Conservation (phyloP, 2,888 invertebrate genomes). For the Amiota communis region DNA sequence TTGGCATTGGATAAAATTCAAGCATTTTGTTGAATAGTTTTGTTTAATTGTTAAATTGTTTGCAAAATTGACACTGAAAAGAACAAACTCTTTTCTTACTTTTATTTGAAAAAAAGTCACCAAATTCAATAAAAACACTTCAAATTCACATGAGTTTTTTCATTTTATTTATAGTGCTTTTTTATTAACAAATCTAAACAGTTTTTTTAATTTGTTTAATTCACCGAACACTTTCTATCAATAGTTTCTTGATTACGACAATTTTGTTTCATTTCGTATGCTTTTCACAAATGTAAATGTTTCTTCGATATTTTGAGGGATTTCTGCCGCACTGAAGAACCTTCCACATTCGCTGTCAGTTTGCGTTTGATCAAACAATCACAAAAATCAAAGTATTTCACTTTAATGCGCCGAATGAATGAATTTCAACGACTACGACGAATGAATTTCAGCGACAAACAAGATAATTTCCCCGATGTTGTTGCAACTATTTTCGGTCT, state of each 20-base stretch:
- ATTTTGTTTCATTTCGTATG: no score
- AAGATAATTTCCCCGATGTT: background rate
- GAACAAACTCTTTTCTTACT: background rate
- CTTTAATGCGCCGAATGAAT: constrained; percentile 48
- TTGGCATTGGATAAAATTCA: constrained; percentile 73
- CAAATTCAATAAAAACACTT: background rate
- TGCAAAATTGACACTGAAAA: background rate
- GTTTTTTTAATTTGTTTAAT: background rate
- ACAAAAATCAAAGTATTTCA: constrained; percentile 68
- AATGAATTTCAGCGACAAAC: background rate
- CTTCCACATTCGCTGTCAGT: constrained; percentile 70
- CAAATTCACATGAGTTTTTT: background rate
- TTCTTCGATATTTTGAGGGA: background rate
- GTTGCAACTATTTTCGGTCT: background rate
- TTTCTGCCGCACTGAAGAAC: constrained; percentile 61
- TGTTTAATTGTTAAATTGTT: constrained; percentile 9
- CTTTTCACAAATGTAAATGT: background rate
- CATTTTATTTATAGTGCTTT: background rate
- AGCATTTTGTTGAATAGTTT: constrained; percentile 56
- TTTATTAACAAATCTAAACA: background rate
- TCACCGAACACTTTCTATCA: background rate
- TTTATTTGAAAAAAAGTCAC: background rate
- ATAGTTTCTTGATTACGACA: no score
- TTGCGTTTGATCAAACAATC: constrained; percentile 71
- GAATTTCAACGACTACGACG: constrained; percentile 19